These are phyloP conservation scores for Tetragnatha montana DNA, from an alignment of 2,888 invertebrate species.

Conservation along the genomic window DNA sequence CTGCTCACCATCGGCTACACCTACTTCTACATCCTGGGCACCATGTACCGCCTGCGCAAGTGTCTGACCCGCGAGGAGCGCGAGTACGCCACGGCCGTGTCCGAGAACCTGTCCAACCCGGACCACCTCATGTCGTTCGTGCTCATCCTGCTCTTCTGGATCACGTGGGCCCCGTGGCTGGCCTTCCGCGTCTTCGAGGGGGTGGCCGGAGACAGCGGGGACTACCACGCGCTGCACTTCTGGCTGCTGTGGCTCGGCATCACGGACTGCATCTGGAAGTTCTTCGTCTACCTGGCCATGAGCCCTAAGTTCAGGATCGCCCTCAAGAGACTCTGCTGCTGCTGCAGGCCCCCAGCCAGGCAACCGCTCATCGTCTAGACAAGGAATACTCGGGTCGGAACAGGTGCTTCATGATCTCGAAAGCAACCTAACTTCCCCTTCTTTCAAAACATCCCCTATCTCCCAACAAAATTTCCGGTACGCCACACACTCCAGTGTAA, in stretches of 20 bases:
- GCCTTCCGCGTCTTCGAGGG: constrained; percentile 85
- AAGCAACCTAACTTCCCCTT: no score
- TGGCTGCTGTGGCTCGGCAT: constrained; percentile 96
- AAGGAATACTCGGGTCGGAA: neutral
- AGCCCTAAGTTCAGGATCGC: constrained; percentile 95
- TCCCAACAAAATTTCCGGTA: no score
- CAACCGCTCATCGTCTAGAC: constrained; percentile 65
- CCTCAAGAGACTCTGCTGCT: constrained; percentile 89
- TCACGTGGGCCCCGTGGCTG: constrained; percentile 96
- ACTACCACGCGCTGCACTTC: constrained; percentile 89
- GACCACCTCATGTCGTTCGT: constrained; percentile 97
- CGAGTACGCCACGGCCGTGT: constrained; percentile 91
- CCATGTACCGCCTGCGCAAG: constrained; percentile 86
- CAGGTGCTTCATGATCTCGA: no score
- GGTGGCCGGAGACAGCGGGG: constrained; percentile 73
- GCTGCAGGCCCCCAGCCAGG: constrained; percentile 80
- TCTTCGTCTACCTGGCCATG: constrained; percentile 90
- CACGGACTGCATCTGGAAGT: constrained; percentile 96
- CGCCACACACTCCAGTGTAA: no score
- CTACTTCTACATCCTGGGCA: constrained; percentile 94
- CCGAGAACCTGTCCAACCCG: constrained; percentile 93
- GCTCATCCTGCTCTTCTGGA: constrained; percentile 91
- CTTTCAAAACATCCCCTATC: no score
- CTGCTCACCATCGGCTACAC: constrained; percentile 95
- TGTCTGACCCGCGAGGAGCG: constrained; percentile 80